phyloP scores from a whole-genome alignment of 1,140 invertebrate species.

The Sarcophaga peregrina region DNA sequence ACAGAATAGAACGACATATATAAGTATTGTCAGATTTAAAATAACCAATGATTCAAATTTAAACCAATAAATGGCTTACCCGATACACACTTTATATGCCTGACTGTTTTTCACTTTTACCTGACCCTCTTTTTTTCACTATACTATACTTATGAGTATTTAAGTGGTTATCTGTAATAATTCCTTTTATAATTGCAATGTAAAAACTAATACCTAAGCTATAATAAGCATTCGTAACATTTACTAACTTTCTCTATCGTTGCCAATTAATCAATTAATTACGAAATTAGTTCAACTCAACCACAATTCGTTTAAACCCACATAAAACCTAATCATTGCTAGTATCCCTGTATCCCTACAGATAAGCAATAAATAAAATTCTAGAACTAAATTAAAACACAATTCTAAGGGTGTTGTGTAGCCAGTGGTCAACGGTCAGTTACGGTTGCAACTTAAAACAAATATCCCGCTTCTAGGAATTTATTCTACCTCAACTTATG shows the following conservation, averaged over 20 bases:
- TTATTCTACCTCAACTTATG: neutral
- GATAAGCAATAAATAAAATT: neutral
- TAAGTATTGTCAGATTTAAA: too few species aligned
- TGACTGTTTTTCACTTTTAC: too few species aligned
- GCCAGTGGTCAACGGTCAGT: neutral
- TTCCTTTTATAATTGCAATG: too few species aligned
- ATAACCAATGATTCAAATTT: too few species aligned
- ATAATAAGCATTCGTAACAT: neutral
- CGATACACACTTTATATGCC: too few species aligned
- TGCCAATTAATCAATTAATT: slow-evolving; percentile 23
- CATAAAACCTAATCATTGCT: neutral
- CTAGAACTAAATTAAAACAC: too few species aligned
- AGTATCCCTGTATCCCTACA: neutral
- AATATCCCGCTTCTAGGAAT: neutral
- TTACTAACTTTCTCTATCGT: slow-evolving; percentile 7
- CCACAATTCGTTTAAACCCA: neutral
- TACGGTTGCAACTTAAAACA: neutral
- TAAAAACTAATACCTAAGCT: too few species aligned
- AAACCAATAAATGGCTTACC: too few species aligned
- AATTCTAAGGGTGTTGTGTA: neutral
- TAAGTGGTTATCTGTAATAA: too few species aligned
- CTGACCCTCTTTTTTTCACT: too few species aligned
- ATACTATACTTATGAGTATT: too few species aligned
- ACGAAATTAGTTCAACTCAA: neutral
- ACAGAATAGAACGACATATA: too few species aligned